phyloP scores from a whole-genome alignment of 1,140 invertebrate species.

The Bombus waltoni region DNA sequence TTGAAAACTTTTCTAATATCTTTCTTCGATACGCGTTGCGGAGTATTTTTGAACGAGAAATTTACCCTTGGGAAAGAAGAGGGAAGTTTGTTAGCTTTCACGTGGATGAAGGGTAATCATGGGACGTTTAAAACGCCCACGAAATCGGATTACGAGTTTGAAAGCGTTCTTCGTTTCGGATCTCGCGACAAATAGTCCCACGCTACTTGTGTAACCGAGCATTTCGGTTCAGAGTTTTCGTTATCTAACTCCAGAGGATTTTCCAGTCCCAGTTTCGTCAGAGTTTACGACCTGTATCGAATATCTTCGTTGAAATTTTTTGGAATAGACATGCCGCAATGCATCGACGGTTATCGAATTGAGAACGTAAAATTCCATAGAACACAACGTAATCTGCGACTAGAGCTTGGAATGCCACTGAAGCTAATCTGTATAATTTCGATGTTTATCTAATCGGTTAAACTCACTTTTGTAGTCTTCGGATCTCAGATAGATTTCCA shows the following conservation, averaged over 20 bases:
- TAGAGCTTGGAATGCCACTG: neutral
- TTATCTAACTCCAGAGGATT: neutral
- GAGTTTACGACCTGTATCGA: neutral
- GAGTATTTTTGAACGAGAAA: neutral
- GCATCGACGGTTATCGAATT: neutral
- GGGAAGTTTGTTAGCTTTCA: neutral
- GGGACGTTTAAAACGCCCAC: neutral
- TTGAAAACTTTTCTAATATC: neutral
- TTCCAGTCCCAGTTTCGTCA: too few species aligned
- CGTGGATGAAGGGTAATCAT: neutral
- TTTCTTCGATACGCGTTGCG: neutral
- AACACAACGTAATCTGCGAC: neutral
- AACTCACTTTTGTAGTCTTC: neutral
- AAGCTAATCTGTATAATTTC: neutral
- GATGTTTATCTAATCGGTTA: neutral
- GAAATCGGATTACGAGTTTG: slow-evolving; percentile 29
- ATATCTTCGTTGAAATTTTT: neutral
- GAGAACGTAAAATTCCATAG: neutral
- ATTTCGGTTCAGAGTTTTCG: neutral
- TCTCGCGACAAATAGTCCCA: slow-evolving; percentile 12
- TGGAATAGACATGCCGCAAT: neutral
- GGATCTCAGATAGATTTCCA: neutral
- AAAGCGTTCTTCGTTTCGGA: neutral
- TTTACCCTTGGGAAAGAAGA: neutral
- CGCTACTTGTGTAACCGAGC: slow-evolving; percentile 7